Evolutionary conservation across 2,888 invertebrate genomes (phyloP).

Genomic region (Pseudanteris insignis): DNA sequence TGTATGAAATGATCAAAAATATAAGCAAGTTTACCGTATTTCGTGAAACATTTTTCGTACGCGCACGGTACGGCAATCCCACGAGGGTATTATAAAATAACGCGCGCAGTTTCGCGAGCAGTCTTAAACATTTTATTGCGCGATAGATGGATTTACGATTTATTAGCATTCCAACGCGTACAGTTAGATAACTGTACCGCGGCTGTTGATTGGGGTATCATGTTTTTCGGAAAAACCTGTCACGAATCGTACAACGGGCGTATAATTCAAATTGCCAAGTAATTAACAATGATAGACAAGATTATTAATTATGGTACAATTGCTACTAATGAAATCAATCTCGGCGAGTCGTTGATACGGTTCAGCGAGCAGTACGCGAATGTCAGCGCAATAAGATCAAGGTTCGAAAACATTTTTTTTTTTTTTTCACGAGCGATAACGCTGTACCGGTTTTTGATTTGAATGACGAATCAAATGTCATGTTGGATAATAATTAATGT

Average conservation of each 20-base stretch:
- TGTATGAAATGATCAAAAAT: too few species aligned
- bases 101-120: constrained; percentile 17
- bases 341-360: constrained; percentile 5
- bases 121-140: not conserved
- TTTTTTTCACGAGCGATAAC: not conserved
- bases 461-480: not conserved
- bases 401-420: constrained; percentile 10
- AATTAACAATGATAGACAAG: too few species aligned
- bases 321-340: constrained; percentile 10
- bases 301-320: constrained; percentile 8
- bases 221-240: constrained; percentile 4
- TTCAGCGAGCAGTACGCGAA: constrained; percentile 12
- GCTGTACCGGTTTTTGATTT: not conserved
- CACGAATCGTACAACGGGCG: not conserved
- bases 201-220: constrained; percentile 7
- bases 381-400: constrained; percentile 20
- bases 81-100: constrained; percentile 17
- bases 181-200: constrained; percentile 29
- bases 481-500: too few species aligned
- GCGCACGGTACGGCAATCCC: not conserved
- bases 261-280: too few species aligned
- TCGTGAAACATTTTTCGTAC: constrained; percentile 12
- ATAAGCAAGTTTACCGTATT: too few species aligned
- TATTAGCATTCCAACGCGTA: constrained; percentile 26
- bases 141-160: constrained; percentile 25